Percentiles rank a stretch among this genome's conserved stretches.
Conservation (phyloP, 2,888 invertebrate genomes). For the Campoletis raptor region DNA sequence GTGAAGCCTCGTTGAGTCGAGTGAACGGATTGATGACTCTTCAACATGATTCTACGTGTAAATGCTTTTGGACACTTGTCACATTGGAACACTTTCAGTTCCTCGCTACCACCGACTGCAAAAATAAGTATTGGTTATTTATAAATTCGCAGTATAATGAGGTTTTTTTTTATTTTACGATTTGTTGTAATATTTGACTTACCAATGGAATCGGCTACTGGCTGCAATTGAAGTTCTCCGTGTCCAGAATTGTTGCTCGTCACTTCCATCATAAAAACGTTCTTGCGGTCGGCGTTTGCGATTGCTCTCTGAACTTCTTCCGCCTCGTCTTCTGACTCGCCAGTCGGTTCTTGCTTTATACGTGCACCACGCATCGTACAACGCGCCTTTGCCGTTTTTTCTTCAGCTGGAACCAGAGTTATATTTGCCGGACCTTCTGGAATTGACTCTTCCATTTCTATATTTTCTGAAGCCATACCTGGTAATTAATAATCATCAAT, state of each 20-base stretch:
- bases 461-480: slow-evolving; percentile 82
- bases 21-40: slow-evolving; percentile 88
- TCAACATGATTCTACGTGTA: slow-evolving; percentile 87
- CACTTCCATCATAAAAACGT: slow-evolving; percentile 83
- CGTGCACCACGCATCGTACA: slow-evolving; percentile 83
- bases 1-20: slow-evolving; percentile 87
- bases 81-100: slow-evolving; percentile 87
- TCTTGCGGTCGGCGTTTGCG: slow-evolving; percentile 79
- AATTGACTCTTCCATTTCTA: slow-evolving; percentile 81
- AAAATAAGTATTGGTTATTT: not conserved
- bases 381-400: slow-evolving; percentile 82
- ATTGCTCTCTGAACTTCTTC: slow-evolving; percentile 82
- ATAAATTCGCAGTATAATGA: not conserved
- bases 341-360: slow-evolving; percentile 84
- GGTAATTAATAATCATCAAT: slow-evolving; percentile 2
- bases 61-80: slow-evolving; percentile 88
- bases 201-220: slow-evolving; percentile 77
- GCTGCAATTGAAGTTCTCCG: slow-evolving; percentile 78
- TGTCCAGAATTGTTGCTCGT: slow-evolving; percentile 75
- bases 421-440: slow-evolving; percentile 85
- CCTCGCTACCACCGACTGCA: slow-evolving; percentile 80
- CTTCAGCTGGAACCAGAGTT: slow-evolving; percentile 84
- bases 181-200: slow-evolving; percentile 16
- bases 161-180: not conserved
- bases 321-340: slow-evolving; percentile 82